Base-by-base conservation (phyloP, 2,797 vertebrate species). In the Sarcoramphus papa region DNA sequence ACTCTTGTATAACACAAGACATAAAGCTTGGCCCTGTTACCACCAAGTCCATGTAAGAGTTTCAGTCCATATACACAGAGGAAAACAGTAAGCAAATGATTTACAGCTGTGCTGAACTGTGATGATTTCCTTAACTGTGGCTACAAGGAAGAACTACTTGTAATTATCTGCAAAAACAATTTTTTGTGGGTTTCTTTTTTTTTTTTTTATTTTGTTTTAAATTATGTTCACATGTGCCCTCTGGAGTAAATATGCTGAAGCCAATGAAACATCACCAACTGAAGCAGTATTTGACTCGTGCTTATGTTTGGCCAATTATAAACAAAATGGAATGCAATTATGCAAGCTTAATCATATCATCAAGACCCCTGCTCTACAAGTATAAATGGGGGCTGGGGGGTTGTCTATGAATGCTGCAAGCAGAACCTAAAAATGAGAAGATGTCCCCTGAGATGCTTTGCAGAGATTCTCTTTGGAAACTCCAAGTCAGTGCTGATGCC, bases 71-170 rank as follows among this genome's bases (percentile, higher is more conserved):
- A 63, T 23, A 75, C 31, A 84, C 0, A 5, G 28, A 86, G 18
- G 19, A 94, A 85, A 93, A 51, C n/a, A 81, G 50, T 76, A 85
- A 88, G 50, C 65, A 92, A 91, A 84, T 48, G 18, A 70, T 94
- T 91, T 94, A 91, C 73, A 94, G 63, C 67, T 90, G 63, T 67
- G 31, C 65, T 60, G 62, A 90, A 70, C 43, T 14, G 13, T 43
- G 84, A 68, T 83, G 57, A 85, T 83, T 91, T 91, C 59, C 82
- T 78, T 62, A 83, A 90, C 78, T 73, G 76, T 45, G 50, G 12
- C 41, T 60, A 85, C 45, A 68, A 91, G 67, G 54, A 88, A 84
- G 30, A 94, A 92, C 74, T 85, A 93, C 77, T 94, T 89, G 89
- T 90, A 93, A 93, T 90, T 88, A 91, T 91, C 76, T 67, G 65